phyloP scores from a whole-genome alignment of 2,888 invertebrate species.

The Scotopteryx bipunctaria region DNA sequence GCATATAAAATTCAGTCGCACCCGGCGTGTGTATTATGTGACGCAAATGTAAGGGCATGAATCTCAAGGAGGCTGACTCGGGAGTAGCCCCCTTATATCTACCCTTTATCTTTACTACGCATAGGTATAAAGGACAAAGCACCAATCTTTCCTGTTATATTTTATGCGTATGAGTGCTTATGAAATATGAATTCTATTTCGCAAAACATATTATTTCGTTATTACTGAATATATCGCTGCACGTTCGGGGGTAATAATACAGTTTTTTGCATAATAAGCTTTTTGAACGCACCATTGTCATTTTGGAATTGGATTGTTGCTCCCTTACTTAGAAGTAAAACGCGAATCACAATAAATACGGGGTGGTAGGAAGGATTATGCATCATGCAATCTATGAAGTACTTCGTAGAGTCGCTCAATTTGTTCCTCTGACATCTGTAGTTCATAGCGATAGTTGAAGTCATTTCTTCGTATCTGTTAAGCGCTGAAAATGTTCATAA shows the following conservation, averaged over 20 bases:
- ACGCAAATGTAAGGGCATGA: constrained; percentile 69
- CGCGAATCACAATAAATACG: too few relatives aligned
- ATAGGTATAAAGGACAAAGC: constrained; percentile 72
- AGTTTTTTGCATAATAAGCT: constrained; percentile 60
- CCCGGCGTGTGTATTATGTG: constrained; percentile 68
- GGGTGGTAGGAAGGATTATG: too few relatives aligned
- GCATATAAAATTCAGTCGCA: constrained; percentile 70
- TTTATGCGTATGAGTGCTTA: constrained; percentile 75
- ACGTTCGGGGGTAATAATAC: constrained; percentile 58
- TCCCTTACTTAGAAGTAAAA: background rate
- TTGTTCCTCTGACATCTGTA: too few relatives aligned
- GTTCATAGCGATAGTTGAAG: too few relatives aligned
- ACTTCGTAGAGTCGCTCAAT: too few relatives aligned
- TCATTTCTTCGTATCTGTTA: too few relatives aligned
- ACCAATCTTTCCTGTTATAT: constrained; percentile 70
- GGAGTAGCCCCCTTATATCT: constrained; percentile 64
- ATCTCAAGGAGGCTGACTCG: constrained; percentile 61
- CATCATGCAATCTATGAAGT: too few relatives aligned
- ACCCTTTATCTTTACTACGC: constrained; percentile 75
- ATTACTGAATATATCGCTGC: constrained; percentile 76
- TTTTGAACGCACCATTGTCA: constrained; percentile 42
- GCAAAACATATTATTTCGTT: constrained; percentile 79
- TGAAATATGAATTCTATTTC: constrained; percentile 81
- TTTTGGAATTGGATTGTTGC: background rate
- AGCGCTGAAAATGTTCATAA: too few relatives aligned